Evolutionary conservation across 1,140 invertebrate species (phyloP), one percentile per base, ranked within the genome.

Genomic region (Cotesia vestalis): DNA sequence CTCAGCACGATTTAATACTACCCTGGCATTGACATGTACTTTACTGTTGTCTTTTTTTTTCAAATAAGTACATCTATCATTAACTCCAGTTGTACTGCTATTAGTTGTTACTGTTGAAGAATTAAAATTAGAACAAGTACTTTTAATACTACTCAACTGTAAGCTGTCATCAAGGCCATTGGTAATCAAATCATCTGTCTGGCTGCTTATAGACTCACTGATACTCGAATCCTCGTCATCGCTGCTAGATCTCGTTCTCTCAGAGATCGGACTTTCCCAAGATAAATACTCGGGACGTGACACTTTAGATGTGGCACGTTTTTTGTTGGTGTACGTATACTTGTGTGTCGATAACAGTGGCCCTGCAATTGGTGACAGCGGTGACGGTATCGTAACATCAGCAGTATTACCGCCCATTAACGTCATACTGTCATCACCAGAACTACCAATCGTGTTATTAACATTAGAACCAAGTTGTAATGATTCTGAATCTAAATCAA

Each of bases 281-380:
- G 82, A 77, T 4, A 85, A 73, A 14, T 81, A 85, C 5, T 80
- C 79, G 40, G 81, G 76, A 1, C 79, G 73, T 0, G 77, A 68
- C 4, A 83, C 73, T 51, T 85, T 84, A 1, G 73, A 72, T 12
- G 77, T 66, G 1, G 77, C 59, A 1, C 83, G 81, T n/a, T 85
- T 86, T 36, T 86, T 86, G 60, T 87, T 87, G 1, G 83, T 57
- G 57, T 87, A 87, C 0, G 85, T 86, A 61, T 82, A 86, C 52
- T 85, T 86, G 78, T 86, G 83, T 73, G 83, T 84, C n/a, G 84
- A 80, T 0, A 86, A 67, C 2, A 87, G 73, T 8, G 86, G 83
- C 0, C 84, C 85, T 11, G 84, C 82, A n/a, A 86, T 80, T 0
- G 85, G 84, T 14, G 85, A 86, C 0, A 86, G 75, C 0, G 86